Base-by-base conservation (phyloP, 2,113 vertebrate species). In the Ctenomys sociabilis region DNA sequence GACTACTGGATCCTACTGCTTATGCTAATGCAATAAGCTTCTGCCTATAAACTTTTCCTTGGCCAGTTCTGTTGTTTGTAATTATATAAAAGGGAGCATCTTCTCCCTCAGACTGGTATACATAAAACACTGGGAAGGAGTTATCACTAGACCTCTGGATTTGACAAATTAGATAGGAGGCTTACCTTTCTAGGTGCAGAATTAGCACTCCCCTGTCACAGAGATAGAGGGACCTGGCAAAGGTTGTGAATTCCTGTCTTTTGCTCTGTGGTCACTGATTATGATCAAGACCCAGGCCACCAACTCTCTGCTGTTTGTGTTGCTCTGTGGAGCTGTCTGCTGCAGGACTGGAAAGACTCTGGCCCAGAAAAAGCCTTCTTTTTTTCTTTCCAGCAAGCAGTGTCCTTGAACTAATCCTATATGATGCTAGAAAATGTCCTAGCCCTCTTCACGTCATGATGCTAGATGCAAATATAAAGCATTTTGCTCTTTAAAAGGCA, bases 21-120 rank as follows among this genome's bases (percentile, higher is more conserved):
- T 81, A 94, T 90, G 94, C 26, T 24, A 93, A 87, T 64, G 21
- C 37, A 93, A 37, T 70, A 70, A 92, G 12, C 49, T 59, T 22
- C 89, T 54, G 17, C n/a, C 40, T 72, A 21, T 57, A 83, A 52
- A 64, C 68, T 57, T 85, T 2, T 77, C 54, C 16, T 26, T 43
- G 57, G 49, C 63, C 57, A 77, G 2, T 28, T 87, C 43, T n/a
- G 73, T 93, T 54, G 1, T 68, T 78, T 91, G 52, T 61, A 93
- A 87, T 3, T 91, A 11, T 45, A 77, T 43, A 54, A 78, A 88
- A 85, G 14, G 14, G 37, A 91, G 24, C 68, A 57, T 77, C 0
- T 82, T 81, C 72, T 85, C 7, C 66, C 24, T 24, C 7, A 22
- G 26, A 52, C 28, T 72, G 10, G 16, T 19, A 0, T 70, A 85